These are phyloP conservation scores for Pemphredon lugubris DNA, from an alignment of 2,888 invertebrate species.

Conservation along the genomic window DNA sequence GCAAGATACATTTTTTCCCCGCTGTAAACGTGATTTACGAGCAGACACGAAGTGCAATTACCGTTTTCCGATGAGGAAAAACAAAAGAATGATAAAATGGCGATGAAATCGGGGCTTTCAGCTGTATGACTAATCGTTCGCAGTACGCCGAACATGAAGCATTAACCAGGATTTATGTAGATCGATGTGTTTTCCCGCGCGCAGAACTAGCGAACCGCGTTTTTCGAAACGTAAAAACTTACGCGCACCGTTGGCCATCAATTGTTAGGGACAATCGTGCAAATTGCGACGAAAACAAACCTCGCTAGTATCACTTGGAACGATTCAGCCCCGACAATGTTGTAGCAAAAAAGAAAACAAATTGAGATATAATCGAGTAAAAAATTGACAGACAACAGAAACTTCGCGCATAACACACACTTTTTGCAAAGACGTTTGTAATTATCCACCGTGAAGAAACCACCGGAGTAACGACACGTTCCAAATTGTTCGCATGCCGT, in stretches of 20 bases:
- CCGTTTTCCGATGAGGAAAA: conserved; percentile 13
- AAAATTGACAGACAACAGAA: too few species aligned
- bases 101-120: conserved; percentile 43
- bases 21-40: conserved; percentile 30
- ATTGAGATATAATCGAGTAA: too few species aligned
- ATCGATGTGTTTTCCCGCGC: conserved; percentile 22
- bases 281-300: neutral
- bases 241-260: neutral
- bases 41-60: conserved; percentile 6
- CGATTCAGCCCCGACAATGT: too few species aligned
- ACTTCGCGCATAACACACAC: too few species aligned
- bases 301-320: too few species aligned
- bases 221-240: conserved; percentile 12
- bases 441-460: conserved; percentile 30
- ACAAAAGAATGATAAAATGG: conserved; percentile 37
- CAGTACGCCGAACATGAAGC: conserved; percentile 5
- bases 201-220: neutral
- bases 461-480: conserved; percentile 23
- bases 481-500: conserved; percentile 32
- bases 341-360: too few species aligned
- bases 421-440: neutral
- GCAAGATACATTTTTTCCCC: neutral
- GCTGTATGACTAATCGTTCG: conserved; percentile 43
- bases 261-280: neutral
- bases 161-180: conserved; percentile 33